Conservation (phyloP, 2,797 vertebrate species). For the Spinibarbus caldwelli region DNA sequence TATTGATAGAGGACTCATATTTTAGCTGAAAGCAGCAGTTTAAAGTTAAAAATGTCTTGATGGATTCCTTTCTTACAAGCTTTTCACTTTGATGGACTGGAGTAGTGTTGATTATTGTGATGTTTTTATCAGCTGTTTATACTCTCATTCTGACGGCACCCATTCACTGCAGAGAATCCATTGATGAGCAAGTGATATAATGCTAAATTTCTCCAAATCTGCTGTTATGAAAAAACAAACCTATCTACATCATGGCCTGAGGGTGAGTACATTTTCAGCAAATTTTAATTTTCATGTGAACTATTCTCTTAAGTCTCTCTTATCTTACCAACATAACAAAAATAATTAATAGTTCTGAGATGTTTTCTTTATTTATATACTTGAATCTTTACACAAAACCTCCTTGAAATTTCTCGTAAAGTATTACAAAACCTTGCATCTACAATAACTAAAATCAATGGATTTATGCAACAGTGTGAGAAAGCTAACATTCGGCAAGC, state of each 20-base stretch:
- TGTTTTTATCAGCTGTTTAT: too few relatives aligned
- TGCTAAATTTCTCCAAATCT: neutral
- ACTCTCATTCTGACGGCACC: neutral
- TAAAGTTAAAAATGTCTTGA: too few relatives aligned
- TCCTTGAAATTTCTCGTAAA: slow-evolving; percentile 36
- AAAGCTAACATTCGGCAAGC: slow-evolving; percentile 85
- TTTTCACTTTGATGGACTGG: too few relatives aligned
- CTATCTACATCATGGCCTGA: neutral
- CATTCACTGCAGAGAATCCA: neutral
- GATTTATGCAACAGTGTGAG: slow-evolving; percentile 92
- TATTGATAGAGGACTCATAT: too few relatives aligned
- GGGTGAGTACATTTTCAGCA: neutral
- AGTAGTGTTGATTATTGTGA: too few relatives aligned
- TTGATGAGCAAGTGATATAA: neutral
- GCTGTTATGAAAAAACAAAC: neutral
- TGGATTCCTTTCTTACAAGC: too few relatives aligned
- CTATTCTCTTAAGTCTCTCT: neutral
- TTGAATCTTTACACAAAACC: slow-evolving; percentile 46
- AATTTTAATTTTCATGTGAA: neutral
- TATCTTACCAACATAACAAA: neutral
- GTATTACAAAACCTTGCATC: slow-evolving; percentile 81
- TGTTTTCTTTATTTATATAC: neutral
- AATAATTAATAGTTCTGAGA: neutral
- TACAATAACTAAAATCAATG: slow-evolving; percentile 88
- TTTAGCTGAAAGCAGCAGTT: too few relatives aligned